Conservation (phyloP, 2,888 invertebrate species). For the Napeogenes inachia region DNA sequence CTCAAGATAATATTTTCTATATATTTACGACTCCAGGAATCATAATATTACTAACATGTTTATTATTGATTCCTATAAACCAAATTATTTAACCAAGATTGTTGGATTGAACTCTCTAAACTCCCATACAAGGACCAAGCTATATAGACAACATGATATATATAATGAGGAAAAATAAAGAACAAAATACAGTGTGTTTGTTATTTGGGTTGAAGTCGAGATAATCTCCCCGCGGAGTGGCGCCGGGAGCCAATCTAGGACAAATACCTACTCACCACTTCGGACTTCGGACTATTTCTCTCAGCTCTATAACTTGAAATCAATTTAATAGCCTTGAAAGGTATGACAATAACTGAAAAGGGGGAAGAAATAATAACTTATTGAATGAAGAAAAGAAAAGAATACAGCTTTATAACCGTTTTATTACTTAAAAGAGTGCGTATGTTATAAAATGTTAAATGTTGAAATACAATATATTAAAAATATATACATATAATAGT, state of each 20-base stretch:
- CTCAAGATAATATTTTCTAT: too few relatives aligned
- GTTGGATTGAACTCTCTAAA: too few relatives aligned
- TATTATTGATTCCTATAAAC: too few relatives aligned
- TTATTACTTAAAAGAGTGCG: not conserved
- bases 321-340: constrained; percentile 9
- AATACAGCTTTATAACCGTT: not conserved
- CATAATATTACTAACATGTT: too few relatives aligned
- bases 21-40: too few relatives aligned
- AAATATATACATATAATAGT: too few relatives aligned
- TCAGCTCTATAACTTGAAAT: not conserved
- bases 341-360: not conserved
- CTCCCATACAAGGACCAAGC: not conserved
- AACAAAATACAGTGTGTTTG: constrained; percentile 31
- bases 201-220: constrained; percentile 38
- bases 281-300: constrained; percentile 30
- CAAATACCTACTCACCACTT: constrained; percentile 41
- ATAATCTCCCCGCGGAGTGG: constrained; percentile 42
- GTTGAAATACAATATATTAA: too few relatives aligned
- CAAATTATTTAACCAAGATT: too few relatives aligned
- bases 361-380: constrained; percentile 1
- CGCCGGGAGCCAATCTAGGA: constrained; percentile 48
- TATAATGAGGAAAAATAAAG: constrained; percentile 31
- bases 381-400: too few relatives aligned
- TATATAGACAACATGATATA: constrained; percentile 18
- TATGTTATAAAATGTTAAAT: not conserved